Conservation (phyloP, 2,113 vertebrate species). For the Callionymus lyra region DNA sequence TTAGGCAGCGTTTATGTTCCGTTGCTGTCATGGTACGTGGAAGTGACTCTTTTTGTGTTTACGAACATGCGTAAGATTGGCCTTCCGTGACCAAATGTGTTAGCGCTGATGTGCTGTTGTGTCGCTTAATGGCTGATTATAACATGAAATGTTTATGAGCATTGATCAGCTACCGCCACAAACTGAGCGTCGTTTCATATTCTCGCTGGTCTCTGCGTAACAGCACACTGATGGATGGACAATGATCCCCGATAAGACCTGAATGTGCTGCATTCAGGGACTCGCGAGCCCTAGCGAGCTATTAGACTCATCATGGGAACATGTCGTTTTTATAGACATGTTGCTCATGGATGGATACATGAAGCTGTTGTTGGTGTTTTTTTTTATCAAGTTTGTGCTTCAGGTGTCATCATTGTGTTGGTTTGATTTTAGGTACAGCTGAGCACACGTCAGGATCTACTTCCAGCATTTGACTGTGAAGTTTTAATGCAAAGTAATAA, state of each 20-base stretch:
- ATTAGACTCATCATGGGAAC: not conserved
- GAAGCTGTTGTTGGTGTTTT: no score
- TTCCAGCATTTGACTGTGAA: no score
- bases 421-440: no score
- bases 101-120: slow-evolving; percentile 50
- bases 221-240: slow-evolving; percentile 60
- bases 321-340: no score
- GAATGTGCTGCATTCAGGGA: slow-evolving; percentile 25
- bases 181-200: slow-evolving; percentile 55
- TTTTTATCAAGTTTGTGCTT: no score
- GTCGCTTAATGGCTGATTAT: slow-evolving; percentile 55
- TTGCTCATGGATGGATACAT: no score
- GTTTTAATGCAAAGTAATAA: no score
- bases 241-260: slow-evolving; percentile 51
- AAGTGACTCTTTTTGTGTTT: slow-evolving; percentile 17
- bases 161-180: slow-evolving; percentile 56
- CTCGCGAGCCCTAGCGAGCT: slow-evolving; percentile 15
- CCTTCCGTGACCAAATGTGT: slow-evolving; percentile 23
- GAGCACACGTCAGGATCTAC: no score
- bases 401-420: no score
- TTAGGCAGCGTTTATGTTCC: slow-evolving; percentile 36
- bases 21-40: slow-evolving; percentile 15
- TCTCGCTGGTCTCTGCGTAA: slow-evolving; percentile 51
- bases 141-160: slow-evolving; percentile 67
- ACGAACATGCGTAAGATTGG: slow-evolving; percentile 6